Evolutionary conservation across 1,140 invertebrate genomes (phyloP).

Genomic region (Charaxes varanes): DNA sequence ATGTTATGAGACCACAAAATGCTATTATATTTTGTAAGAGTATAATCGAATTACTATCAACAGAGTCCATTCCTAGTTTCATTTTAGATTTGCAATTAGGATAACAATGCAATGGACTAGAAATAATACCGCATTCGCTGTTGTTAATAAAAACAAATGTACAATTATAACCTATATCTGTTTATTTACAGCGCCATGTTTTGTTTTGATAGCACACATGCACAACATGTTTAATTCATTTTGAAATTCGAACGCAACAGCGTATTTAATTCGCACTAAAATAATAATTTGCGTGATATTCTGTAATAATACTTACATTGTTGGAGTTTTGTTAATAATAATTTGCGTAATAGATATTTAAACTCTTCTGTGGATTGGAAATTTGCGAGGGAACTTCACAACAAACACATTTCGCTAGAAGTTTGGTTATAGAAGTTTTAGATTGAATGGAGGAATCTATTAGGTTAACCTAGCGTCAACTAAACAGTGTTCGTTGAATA

Average conservation of each 20-base stretch:
- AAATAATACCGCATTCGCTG: slow-evolving; percentile 4
- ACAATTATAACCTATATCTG: not conserved
- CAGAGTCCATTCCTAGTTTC: slow-evolving; percentile 7
- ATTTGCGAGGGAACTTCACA: not conserved
- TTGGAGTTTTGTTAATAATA: too few species aligned
- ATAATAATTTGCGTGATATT: too few species aligned
- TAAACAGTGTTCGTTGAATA: slow-evolving; percentile 32
- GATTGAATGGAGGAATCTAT: slow-evolving; percentile 43
- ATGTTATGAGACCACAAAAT: slow-evolving; percentile 1
- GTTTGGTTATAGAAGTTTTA: slow-evolving; percentile 6
- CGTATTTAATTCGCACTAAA: too few species aligned
- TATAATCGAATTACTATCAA: slow-evolving; percentile 9
- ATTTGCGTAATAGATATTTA: too few species aligned
- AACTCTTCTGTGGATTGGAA: not conserved
- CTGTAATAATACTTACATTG: too few species aligned
- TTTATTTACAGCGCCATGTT: too few species aligned
- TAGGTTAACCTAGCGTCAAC: slow-evolving; percentile 51
- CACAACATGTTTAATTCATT: too few species aligned
- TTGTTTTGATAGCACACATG: too few species aligned
- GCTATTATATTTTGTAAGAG: not conserved
- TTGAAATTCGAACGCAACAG: too few species aligned
- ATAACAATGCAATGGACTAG: slow-evolving; percentile 18
- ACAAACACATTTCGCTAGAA: not conserved
- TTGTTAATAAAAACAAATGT: not conserved
- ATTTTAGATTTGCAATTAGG: slow-evolving; percentile 33